Evolutionary conservation across 1,140 invertebrate species (phyloP), one percentile per base, ranked within the genome.

Genomic region (Littorina saxatilis): DNA sequence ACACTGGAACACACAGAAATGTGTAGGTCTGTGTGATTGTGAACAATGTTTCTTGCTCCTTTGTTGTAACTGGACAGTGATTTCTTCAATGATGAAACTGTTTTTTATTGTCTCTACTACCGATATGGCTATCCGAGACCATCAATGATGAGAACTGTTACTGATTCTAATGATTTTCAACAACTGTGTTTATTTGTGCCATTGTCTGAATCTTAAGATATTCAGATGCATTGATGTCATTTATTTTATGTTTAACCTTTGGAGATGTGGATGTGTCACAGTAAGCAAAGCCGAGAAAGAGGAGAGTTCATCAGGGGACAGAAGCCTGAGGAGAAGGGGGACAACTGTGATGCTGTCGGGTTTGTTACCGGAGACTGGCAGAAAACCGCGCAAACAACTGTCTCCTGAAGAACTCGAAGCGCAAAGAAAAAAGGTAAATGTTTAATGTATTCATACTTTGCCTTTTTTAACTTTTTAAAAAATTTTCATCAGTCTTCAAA

Each of bases 351-450:
- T 43, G 39, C 70, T 73, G 39, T 27, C 87, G n/a, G 76, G 74
- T 50, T 80, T 84, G 20, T 37, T 89, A 13, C 84, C 86, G 13
- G 86, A 87, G 5, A 58, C 77, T 23, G 29, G 29, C 32, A 50
- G 85, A 50, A 88, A 90, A 82, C 86, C 89, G 29, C 80, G 89
- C 39, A 90, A 86, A 79, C 85, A 85, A 52, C 80, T 92, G 35
- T 91, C 88, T 17, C 85, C 88, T 40, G 90, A 91, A 80, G 86
- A 92, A 82, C 80, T 91, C 17, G 91, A 90, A 55, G 89, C 88
- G 43, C 85, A 90, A 52, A 86, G 82, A 15, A 86, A 77, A 74
- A 92, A 90, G 87, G 90, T 91, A 5, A 40, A 35, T 66, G 20
- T 77, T 2, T 17, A 50, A 20, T 76, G 23, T 32, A 1, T 40